These are phyloP conservation scores for Ophioninae sp. DNA, from an alignment of 2,888 invertebrate genomes.

Conservation along the genomic window DNA sequence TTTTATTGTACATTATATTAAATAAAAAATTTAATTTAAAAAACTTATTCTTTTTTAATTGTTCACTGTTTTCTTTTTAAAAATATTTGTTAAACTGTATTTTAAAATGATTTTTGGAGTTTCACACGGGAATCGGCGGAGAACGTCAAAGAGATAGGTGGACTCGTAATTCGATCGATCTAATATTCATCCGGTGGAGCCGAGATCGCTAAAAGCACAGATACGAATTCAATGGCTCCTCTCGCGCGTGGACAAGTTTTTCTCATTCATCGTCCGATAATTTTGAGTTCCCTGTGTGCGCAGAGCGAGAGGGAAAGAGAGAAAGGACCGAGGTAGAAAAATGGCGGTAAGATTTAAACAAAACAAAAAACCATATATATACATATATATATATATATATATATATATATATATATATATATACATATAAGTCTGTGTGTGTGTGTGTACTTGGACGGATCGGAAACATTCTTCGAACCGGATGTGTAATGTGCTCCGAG, in stretches of 20 bases:
- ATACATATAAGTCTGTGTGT: no score
- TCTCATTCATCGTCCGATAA: constrained; percentile 64
- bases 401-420: no score
- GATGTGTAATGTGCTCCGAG: constrained; percentile 30
- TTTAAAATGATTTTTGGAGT: not conserved
- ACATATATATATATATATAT: no score
- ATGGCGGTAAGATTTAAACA: constrained; percentile 12
- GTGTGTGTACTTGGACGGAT: constrained; percentile 6
- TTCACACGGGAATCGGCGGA: not conserved
- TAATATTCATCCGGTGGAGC: constrained; percentile 29
- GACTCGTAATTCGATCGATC: constrained; percentile 6
- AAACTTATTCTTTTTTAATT: no score
- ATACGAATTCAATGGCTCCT: constrained; percentile 2
- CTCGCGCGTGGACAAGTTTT: constrained; percentile 68
- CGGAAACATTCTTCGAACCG: constrained; percentile 51
- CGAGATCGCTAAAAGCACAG: constrained; percentile 20
- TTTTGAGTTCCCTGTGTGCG: constrained; percentile 62
- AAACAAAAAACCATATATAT: not conserved
- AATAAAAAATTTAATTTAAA: no score
- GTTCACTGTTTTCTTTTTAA: no score
- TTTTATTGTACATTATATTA: no score
- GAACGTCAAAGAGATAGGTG: not conserved
- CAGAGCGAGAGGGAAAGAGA: constrained; percentile 19
- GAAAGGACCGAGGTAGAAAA: constrained; percentile 23
- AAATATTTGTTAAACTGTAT: no score